These are phyloP conservation scores for Micropoecilia bifurca DNA, from an alignment of 2,797 vertebrate genomes.

Conservation along the genomic window DNA sequence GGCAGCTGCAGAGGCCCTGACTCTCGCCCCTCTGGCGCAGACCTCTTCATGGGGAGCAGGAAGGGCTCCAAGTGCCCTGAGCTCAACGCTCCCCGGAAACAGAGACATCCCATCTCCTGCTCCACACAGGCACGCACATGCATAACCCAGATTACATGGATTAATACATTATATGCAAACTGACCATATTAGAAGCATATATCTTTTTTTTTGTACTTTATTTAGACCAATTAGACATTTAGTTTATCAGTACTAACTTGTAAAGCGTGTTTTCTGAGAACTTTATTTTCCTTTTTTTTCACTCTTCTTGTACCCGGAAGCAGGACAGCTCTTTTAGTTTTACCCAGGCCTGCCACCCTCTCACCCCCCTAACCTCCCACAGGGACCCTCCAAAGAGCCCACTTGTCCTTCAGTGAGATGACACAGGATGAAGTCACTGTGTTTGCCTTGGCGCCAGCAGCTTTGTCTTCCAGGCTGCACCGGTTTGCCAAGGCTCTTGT, in stretches of 20 bases:
- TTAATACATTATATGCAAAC: conserved; percentile 7
- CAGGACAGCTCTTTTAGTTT: conserved; percentile 29
- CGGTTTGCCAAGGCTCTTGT: conserved; percentile 57
- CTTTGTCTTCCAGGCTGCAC: conserved; percentile 41
- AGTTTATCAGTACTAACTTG: background rate
- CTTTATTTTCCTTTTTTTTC: background rate
- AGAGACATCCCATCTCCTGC: conserved; percentile 14
- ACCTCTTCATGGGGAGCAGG: conserved; percentile 59
- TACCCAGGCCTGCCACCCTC: background rate
- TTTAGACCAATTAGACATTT: background rate
- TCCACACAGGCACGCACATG: background rate
- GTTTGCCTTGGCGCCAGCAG: conserved; percentile 58
- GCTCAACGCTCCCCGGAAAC: conserved; percentile 38
- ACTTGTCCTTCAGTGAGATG: conserved; percentile 62
- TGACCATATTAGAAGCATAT: conserved; percentile 2
- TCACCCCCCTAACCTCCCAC: conserved; percentile 1
- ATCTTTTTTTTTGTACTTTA: background rate
- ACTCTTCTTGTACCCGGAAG: background rate
- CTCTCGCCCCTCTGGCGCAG: conserved; percentile 55
- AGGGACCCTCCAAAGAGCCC: conserved; percentile 28
- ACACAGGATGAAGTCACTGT: conserved; percentile 72
- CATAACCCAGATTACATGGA: conserved; percentile 6
- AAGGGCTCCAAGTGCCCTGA: conserved; percentile 52
- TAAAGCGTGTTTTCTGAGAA: background rate
- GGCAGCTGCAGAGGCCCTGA: conserved; percentile 71